Evolutionary conservation across 2,888 invertebrate genomes (phyloP).

Genomic region (Nowickia ferox): DNA sequence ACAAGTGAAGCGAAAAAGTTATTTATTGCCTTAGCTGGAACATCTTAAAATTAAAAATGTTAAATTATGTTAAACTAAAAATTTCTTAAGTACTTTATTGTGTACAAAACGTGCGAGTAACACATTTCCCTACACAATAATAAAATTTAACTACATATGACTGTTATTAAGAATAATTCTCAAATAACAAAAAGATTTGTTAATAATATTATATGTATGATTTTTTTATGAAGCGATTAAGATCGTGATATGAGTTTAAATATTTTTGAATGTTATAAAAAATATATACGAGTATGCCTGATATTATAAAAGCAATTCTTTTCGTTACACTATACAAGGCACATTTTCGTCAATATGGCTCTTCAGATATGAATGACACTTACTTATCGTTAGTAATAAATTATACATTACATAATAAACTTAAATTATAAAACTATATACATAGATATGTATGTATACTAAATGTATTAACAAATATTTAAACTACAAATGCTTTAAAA

Average conservation of each 20-base stretch:
- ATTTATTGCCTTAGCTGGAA: background rate
- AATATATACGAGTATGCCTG: conserved; percentile 21
- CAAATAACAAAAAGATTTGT: background rate
- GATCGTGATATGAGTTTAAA: conserved; percentile 47
- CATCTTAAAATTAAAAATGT: background rate
- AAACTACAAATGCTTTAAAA: conserved; percentile 68
- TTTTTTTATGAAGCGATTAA: conserved; percentile 23
- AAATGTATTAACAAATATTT: conserved; percentile 51
- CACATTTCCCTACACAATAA: background rate
- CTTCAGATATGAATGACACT: conserved; percentile 2
- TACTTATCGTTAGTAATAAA: background rate
- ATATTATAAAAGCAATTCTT: background rate
- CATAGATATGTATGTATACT: background rate
- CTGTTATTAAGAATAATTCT: conserved; percentile 3
- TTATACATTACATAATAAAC: background rate
- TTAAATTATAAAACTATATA: conserved; percentile 8
- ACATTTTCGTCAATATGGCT: conserved; percentile 46
- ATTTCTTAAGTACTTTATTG: background rate
- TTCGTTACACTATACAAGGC: conserved; percentile 62
- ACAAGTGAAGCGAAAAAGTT: background rate
- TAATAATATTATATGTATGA: background rate
- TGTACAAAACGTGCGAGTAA: background rate
- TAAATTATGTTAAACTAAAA: background rate
- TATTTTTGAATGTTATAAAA: conserved; percentile 34
- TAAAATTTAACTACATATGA: background rate